These are phyloP conservation scores for Gasterosteus nipponicus DNA, from an alignment of 2,113 vertebrate species.

Conservation along the genomic window DNA sequence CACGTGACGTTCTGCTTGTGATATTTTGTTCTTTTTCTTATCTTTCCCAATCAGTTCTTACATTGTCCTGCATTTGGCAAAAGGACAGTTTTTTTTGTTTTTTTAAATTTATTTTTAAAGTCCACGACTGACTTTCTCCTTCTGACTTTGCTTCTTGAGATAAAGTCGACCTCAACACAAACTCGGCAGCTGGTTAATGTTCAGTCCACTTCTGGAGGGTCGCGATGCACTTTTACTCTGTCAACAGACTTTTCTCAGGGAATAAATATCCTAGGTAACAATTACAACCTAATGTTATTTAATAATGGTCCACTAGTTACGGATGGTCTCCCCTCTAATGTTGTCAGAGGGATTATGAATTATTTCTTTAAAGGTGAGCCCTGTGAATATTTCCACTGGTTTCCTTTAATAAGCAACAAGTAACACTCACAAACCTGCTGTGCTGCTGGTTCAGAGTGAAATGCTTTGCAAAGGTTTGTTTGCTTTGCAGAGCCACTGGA, in stretches of 20 bases:
- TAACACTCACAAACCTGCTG: not conserved
- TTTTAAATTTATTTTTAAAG: not conserved
- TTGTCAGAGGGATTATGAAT: not conserved
- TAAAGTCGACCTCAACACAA: conserved; percentile 37
- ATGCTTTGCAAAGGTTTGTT: conserved; percentile 11
- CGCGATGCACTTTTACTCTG: conserved; percentile 19
- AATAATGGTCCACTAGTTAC: conserved; percentile 41
- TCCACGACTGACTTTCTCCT: not conserved
- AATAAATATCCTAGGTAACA: conserved; percentile 41
- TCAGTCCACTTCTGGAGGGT: conserved; percentile 22
- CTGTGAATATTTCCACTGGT: not conserved
- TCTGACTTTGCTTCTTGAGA: conserved; percentile 13
- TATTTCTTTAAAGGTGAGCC: not conserved
- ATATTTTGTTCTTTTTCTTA: not conserved
- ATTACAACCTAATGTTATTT: conserved; percentile 41
- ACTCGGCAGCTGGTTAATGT: conserved; percentile 60
- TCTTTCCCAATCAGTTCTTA: not conserved
- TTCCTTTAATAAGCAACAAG: not conserved
- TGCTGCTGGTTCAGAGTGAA: not conserved
- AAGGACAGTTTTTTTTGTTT: not conserved
- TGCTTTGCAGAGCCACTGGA: not conserved
- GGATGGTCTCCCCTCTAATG: conserved; percentile 15
- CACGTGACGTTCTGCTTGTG: not conserved
- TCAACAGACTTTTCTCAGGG: conserved; percentile 9
- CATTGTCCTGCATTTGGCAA: conserved; percentile 5